phyloP scores from a whole-genome alignment of 2,888 invertebrate species.

The Hoplodrina ambigua region DNA sequence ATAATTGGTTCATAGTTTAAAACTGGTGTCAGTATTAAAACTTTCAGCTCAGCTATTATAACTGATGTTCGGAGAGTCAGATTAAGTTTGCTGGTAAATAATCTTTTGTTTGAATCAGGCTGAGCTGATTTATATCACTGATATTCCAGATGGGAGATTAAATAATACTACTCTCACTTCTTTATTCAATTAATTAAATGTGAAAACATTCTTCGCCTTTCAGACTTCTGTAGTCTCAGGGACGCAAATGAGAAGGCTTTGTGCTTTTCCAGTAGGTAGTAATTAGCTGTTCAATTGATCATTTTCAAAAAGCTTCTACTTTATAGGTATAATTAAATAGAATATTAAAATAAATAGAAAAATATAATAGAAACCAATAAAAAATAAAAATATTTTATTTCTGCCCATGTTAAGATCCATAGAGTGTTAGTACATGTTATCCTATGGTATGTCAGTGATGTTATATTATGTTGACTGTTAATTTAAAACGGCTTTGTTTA shows the following conservation, averaged over 20 bases:
- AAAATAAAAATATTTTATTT: too few relatives aligned
- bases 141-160: neutral
- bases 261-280: neutral
- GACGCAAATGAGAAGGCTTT: slow-evolving; percentile 16
- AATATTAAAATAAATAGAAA: too few relatives aligned
- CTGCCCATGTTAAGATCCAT: too few relatives aligned
- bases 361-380: too few relatives aligned
- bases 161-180: slow-evolving; percentile 6
- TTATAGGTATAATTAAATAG: too few relatives aligned
- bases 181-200: slow-evolving; percentile 9
- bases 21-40: slow-evolving; percentile 5
- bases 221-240: slow-evolving; percentile 1
- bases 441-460: too few relatives aligned
- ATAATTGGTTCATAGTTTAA: slow-evolving; percentile 24
- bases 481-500: too few relatives aligned
- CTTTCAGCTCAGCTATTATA: slow-evolving; percentile 5
- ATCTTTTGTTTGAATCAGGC: neutral
- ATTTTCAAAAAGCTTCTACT: too few relatives aligned
- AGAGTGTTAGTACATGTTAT: too few relatives aligned
- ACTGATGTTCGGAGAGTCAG: neutral
- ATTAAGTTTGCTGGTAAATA: slow-evolving; percentile 11
- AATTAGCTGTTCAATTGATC: too few relatives aligned
- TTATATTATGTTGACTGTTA: too few relatives aligned
- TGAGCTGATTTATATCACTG: slow-evolving; percentile 6
- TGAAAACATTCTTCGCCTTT: slow-evolving; percentile 4